phyloP scores from a whole-genome alignment of 2,888 invertebrate species.

The Cerceris rybyensis region DNA sequence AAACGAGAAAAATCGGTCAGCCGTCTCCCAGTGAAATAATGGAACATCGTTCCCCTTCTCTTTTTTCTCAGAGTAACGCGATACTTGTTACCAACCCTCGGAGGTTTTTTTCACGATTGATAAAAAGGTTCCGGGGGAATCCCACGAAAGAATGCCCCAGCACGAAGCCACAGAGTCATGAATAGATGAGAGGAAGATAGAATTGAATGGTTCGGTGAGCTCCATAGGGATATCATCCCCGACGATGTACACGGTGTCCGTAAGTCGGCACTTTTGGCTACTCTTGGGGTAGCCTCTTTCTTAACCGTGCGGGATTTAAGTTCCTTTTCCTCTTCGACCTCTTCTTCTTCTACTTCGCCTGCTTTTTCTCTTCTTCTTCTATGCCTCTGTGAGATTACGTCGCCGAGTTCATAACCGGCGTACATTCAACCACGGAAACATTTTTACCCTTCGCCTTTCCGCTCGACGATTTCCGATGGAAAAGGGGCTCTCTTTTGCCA shows the following conservation, averaged over 20 bases:
- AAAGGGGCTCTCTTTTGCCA: constrained; percentile 17
- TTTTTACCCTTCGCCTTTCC: constrained; percentile 32
- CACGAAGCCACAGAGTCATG: constrained; percentile 66
- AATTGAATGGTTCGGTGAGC: constrained; percentile 64
- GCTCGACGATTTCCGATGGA: constrained; percentile 18
- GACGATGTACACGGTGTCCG: constrained; percentile 17
- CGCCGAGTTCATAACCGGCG: constrained; percentile 37
- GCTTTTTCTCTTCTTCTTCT: constrained; percentile 10
- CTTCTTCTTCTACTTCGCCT: not conserved
- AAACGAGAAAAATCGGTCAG: too few species aligned
- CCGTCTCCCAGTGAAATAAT: too few species aligned
- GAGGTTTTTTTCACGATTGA: not conserved
- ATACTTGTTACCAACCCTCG: not conserved
- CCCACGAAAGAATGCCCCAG: constrained; percentile 53
- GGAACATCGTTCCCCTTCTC: too few species aligned
- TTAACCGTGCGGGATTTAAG: not conserved
- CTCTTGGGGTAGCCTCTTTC: constrained; percentile 18
- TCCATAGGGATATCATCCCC: constrained; percentile 18
- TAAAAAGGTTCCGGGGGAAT: constrained; percentile 20
- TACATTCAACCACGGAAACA: constrained; percentile 35
- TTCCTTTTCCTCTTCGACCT: not conserved
- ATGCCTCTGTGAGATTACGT: constrained; percentile 37
- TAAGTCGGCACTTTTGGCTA: constrained; percentile 40
- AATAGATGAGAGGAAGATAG: constrained; percentile 77
- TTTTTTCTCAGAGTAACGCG: too few species aligned